phyloP scores from a whole-genome alignment of 2,888 invertebrate species.

The Lymantria dispar region DNA sequence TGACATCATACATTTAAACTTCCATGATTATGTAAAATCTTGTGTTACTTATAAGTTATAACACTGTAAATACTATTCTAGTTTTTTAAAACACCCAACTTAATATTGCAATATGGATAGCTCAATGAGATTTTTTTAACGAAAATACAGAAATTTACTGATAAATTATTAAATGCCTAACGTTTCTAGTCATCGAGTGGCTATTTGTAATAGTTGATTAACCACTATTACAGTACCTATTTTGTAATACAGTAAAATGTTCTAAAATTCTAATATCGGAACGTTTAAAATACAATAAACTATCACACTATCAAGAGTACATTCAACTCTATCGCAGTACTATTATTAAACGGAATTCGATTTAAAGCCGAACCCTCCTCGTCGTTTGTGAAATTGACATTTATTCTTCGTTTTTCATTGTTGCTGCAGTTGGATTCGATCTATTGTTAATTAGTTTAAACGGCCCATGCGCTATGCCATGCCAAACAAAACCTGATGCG shows the following conservation, averaged over 20 bases:
- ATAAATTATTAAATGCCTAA: not conserved
- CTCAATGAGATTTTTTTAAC: no score
- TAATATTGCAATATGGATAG: no score
- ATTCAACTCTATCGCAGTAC: constrained; percentile 78
- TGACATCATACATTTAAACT: no score
- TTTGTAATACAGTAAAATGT: constrained; percentile 20
- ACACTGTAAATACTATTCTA: no score
- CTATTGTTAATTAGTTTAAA: constrained; percentile 82
- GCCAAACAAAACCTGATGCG: constrained; percentile 47
- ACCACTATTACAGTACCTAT: no score
- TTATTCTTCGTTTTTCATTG: constrained; percentile 83
- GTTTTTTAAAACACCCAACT: no score
- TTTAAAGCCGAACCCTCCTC: constrained; percentile 80
- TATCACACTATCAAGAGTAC: constrained; percentile 76
- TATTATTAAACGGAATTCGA: constrained; percentile 82
- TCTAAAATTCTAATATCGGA: constrained; percentile 43
- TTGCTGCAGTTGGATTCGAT: constrained; percentile 76
- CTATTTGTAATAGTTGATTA: no score
- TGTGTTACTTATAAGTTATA: no score
- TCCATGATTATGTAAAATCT: no score
- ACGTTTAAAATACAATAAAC: constrained; percentile 70
- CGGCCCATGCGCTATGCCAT: constrained; percentile 69
- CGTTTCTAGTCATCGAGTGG: no score
- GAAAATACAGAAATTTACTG: no score
- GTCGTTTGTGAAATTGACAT: constrained; percentile 82